These are phyloP conservation scores for Smithornis capensis DNA, from an alignment of 2,113 vertebrate species.

Conservation along the genomic window DNA sequence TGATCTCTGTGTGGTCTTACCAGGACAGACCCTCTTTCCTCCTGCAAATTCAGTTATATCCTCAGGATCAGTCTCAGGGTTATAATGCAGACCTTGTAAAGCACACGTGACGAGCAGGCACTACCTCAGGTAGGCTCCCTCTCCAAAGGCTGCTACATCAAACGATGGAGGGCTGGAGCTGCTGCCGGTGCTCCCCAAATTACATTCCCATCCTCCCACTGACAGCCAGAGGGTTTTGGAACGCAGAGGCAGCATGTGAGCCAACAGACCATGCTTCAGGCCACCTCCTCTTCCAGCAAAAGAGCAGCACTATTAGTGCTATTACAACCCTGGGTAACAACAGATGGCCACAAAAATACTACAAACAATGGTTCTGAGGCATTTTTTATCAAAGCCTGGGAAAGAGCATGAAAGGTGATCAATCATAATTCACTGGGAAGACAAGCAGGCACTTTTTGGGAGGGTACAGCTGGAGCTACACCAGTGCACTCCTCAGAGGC, in stretches of 20 bases:
- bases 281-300: not conserved
- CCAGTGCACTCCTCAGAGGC: not conserved
- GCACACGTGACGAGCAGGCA: not conserved
- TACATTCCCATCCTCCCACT: rapidly evolving
- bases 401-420: not conserved
- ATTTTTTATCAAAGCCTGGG: not conserved
- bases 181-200: not conserved
- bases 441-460: not conserved
- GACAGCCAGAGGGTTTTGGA: not conserved
- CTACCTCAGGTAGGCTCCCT: not conserved
- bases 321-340: not conserved
- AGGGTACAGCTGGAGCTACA: not conserved
- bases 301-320: not conserved
- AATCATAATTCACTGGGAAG: not conserved
- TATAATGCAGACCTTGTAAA: not conserved
- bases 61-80: not conserved
- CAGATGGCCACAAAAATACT: not conserved
- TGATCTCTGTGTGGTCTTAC: rapidly evolving
- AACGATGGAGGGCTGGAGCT: not conserved
- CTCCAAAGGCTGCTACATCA: not conserved
- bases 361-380: not conserved
- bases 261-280: not conserved
- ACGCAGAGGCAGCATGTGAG: rapidly evolving
- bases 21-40: not conserved
- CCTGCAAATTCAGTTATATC: not conserved